Percentiles rank a stretch among this genome's conserved stretches.
phyloP scores from a whole-genome alignment of 2,888 invertebrate species.

The Zootermopsis nevadensis region DNA sequence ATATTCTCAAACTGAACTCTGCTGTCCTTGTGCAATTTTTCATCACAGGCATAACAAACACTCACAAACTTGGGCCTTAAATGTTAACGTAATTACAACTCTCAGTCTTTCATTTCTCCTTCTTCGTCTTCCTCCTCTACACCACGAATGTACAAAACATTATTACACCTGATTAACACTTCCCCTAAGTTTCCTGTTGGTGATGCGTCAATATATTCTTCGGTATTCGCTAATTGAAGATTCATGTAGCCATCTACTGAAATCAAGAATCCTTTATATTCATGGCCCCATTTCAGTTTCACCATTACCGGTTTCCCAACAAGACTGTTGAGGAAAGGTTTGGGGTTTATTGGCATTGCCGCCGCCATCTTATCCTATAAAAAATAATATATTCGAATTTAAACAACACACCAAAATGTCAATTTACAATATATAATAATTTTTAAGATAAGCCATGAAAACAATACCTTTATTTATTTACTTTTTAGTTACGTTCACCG shows the following conservation, averaged over 20 bases:
- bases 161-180: constrained; percentile 96
- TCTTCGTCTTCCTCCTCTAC: constrained; percentile 97
- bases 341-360: constrained; percentile 97
- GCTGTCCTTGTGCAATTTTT: too few relatives aligned
- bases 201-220: constrained; percentile 94
- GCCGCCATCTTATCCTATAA: constrained; percentile 70
- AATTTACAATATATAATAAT: too few relatives aligned
- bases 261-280: constrained; percentile 97
- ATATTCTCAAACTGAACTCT: too few relatives aligned
- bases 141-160: constrained; percentile 94
- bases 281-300: constrained; percentile 99
- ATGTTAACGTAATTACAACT: background rate
- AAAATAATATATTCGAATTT: background rate
- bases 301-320: constrained; percentile 98
- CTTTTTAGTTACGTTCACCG: too few relatives aligned
- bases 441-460: too few relatives aligned
- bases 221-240: constrained; percentile 96
- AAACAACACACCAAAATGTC: too few relatives aligned
- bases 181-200: constrained; percentile 96
- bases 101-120: constrained; percentile 93
- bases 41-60: too few relatives aligned
- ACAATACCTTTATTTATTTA: too few relatives aligned
- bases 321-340: constrained; percentile 97
- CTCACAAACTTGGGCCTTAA: too few relatives aligned
- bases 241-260: constrained; percentile 99